Evolutionary conservation across 2,797 vertebrate genomes (phyloP), one percentile per base, ranked within the genome.

Genomic region (Melanotaenia pygmaea): DNA sequence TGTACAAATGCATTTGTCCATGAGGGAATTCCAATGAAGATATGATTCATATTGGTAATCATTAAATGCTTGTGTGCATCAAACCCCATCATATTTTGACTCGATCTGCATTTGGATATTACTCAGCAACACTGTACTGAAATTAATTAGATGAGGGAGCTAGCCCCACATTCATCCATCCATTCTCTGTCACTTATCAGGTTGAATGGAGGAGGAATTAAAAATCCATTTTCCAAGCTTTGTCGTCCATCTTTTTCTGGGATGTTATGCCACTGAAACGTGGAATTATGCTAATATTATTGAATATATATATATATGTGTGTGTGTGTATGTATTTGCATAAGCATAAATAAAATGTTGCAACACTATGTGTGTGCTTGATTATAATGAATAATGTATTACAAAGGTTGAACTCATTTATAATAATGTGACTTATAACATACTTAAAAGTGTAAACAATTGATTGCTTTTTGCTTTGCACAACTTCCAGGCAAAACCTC

Each of bases 381-480:
- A 86, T 76, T 73, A 54, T 26, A 54, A 62, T 59, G 18, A 40
- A 51, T 8, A 35, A 59, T 56, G 30, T 13, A 54, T 16, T 43
- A 40, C 67, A 20, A 37, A 51, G 20, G n/a, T n/a, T 54, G 35
- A 74, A 74, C 26, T 57, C 68, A 2, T 62, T 69, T 24, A 72
- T 45, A 74, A 79, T 60, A 72, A 65, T 32, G 9, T 58, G 62
- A 59, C 43, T 45, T 45, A 45, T 45, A 20, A 45, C 43, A 20
- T 45, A 80, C 67, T 64, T 74, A 0, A 64, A 28, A 74, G 66
- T 87, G 85, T 91, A 92, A 92, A 92, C 84, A 87, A 56, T 35
- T 24, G 57, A 67, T 82, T 77, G 24, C 13, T 72, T 82, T 66
- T 71, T 74, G 37, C 64, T 61, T n/a, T 5, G 61, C 60, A 20